Percentiles rank a stretch among this genome's conserved stretches.
These are phyloP conservation scores for Acromyrmex heyeri DNA, from an alignment of 1,140 invertebrate genomes.

Conservation along the genomic window DNA sequence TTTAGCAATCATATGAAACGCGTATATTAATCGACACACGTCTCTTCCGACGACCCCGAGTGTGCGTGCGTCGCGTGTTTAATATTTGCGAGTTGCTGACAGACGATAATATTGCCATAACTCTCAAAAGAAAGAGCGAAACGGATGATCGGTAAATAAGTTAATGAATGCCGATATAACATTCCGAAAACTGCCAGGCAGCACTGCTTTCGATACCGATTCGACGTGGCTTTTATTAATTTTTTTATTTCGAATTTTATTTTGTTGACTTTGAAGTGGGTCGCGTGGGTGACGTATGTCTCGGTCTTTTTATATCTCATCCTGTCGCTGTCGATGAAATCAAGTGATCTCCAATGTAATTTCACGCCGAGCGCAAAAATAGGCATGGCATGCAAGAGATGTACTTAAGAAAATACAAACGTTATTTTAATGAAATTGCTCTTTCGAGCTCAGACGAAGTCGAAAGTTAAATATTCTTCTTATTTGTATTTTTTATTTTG, in stretches of 20 bases:
- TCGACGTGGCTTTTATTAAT: constrained; percentile 1
- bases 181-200: background rate
- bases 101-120: background rate
- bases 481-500: background rate
- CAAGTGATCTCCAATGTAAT: constrained; percentile 8
- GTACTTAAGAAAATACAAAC: background rate
- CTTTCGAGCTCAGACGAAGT: background rate
- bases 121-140: background rate
- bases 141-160: background rate
- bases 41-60: constrained; percentile 40
- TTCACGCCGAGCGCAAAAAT: background rate
- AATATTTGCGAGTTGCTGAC: background rate
- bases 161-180: background rate
- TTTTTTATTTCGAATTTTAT: constrained; percentile 1
- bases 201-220: background rate
- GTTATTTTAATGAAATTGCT: background rate
- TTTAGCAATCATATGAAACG: constrained; percentile 38
- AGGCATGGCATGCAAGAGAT: background rate
- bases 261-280: background rate
- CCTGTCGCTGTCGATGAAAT: background rate
- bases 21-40: constrained; percentile 4
- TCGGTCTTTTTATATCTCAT: background rate
- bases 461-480: background rate
- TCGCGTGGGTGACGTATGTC: background rate
- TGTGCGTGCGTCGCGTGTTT: background rate